A percentile compares a stretch with the other conserved stretches of the same genome.
Conservation (phyloP, 2,888 invertebrate genomes). For the Linnaemya vulpina region DNA sequence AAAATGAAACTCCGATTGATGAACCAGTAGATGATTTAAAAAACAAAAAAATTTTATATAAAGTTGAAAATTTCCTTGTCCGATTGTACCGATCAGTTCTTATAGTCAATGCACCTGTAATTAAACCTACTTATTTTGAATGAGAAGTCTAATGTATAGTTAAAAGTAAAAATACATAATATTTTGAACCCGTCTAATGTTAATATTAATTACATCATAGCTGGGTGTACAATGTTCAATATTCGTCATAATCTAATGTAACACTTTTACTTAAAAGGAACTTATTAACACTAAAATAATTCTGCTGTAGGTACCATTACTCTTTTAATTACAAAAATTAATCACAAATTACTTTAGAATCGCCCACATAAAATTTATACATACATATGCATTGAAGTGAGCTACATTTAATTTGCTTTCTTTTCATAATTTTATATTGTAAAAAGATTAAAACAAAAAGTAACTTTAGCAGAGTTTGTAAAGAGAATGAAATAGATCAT, state of each 20-base stretch:
- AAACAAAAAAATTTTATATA: too few relatives aligned
- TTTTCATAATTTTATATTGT: not conserved
- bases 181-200: too few relatives aligned
- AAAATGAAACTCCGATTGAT: too few relatives aligned
- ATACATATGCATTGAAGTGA: conserved; percentile 19
- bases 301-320: not conserved
- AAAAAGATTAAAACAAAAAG: not conserved
- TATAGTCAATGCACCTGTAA: too few relatives aligned
- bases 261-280: conserved; percentile 2
- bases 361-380: conserved; percentile 55
- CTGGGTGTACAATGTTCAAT: too few relatives aligned
- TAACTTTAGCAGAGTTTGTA: not conserved
- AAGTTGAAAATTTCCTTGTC: too few relatives aligned
- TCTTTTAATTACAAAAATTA: conserved; percentile 49
- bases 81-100: too few relatives aligned
- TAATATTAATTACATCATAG: too few relatives aligned
- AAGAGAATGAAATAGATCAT: conserved; percentile 32
- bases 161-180: too few relatives aligned
- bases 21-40: too few relatives aligned
- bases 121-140: too few relatives aligned
- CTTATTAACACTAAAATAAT: not conserved
- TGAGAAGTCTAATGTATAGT: too few relatives aligned
- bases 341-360: conserved; percentile 50
- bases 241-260: not conserved
- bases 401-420: not conserved